Conservation (phyloP, 1,140 invertebrate genomes). For the Orchesella cincta region DNA sequence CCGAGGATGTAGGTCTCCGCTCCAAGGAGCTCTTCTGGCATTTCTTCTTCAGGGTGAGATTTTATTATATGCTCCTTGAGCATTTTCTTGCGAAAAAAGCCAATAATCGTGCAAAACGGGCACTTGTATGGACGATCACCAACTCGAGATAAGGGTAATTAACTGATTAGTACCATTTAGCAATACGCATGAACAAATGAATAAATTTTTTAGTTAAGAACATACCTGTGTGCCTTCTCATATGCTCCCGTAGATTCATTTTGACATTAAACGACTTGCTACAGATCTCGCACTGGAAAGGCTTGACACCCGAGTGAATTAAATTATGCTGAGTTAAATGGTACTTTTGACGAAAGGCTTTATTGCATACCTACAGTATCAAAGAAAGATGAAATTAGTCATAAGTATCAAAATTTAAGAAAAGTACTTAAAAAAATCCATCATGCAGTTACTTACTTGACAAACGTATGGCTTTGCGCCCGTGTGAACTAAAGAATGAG, state of each 20-base stretch:
- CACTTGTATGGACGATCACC: constrained; percentile 19
- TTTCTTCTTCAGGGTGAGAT: constrained; percentile 34
- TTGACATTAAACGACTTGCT: constrained; percentile 58
- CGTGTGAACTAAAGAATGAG: constrained; percentile 60
- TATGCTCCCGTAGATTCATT: constrained; percentile 54
- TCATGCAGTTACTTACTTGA: constrained; percentile 54
- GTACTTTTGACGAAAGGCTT: constrained; percentile 42
- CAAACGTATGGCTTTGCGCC: constrained; percentile 58
- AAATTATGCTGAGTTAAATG: constrained; percentile 40
- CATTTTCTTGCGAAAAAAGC: constrained; percentile 46
- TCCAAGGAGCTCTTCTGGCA: constrained; percentile 38
- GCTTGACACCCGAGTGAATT: constrained; percentile 58
- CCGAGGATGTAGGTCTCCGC: neutral
- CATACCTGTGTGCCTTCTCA: constrained; percentile 54
- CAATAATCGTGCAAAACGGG: constrained; percentile 38
- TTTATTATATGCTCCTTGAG: constrained; percentile 41
- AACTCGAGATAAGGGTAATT: too few relatives aligned
- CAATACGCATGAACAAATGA: neutral
- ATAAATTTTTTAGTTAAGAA: neutral
- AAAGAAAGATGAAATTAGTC: neutral
- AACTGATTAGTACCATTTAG: too few relatives aligned
- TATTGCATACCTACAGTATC: constrained; percentile 39
- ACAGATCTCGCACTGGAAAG: constrained; percentile 59
- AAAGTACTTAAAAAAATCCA: constrained; percentile 1
- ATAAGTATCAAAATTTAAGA: neutral